These are phyloP conservation scores for Steinernema hermaphroditum DNA, from an alignment of 2,888 invertebrate species.

Conservation along the genomic window DNA sequence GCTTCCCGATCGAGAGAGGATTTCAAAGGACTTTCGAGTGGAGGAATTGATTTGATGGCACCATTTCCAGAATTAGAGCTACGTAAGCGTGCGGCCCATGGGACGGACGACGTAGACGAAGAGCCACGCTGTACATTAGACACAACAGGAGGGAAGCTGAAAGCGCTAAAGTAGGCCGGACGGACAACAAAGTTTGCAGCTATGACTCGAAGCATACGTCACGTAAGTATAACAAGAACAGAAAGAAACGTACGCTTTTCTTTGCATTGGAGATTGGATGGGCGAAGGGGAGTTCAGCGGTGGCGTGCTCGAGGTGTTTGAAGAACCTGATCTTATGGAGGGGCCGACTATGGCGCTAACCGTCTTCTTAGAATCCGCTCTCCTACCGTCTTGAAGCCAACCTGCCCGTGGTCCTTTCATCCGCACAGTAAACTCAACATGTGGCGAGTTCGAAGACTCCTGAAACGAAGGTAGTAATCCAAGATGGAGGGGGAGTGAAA, in stretches of 20 bases:
- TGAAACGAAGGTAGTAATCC: background rate
- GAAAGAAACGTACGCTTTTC: slow-evolving; percentile 13
- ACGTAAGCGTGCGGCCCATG: slow-evolving; percentile 27
- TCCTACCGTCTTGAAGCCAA: slow-evolving; percentile 10
- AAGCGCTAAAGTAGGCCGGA: slow-evolving; percentile 20
- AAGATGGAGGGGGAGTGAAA: background rate
- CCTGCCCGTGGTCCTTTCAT: slow-evolving; percentile 23
- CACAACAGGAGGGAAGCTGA: slow-evolving; percentile 32
- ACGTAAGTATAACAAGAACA: background rate
- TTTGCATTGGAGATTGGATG: slow-evolving; percentile 21
- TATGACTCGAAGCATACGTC: too few relatives aligned
- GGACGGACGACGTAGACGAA: slow-evolving; percentile 21
- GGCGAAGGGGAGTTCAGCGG: background rate
- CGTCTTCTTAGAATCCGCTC: slow-evolving; percentile 14
- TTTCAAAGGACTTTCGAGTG: too few relatives aligned
- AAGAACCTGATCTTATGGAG: background rate
- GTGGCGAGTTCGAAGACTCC: slow-evolving; percentile 14
- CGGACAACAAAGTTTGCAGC: background rate
- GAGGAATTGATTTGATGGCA: too few relatives aligned
- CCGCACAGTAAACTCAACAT: slow-evolving; percentile 23
- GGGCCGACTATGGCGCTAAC: slow-evolving; percentile 5
- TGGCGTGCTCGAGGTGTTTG: background rate
- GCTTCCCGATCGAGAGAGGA: too few relatives aligned
- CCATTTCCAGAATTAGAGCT: background rate
- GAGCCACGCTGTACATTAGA: slow-evolving; percentile 35